Percentiles rank a stretch among this genome's conserved stretches.
Evolutionary conservation across 2,113 vertebrate species (phyloP).

Genomic region (Epinephelus fuscoguttatus): DNA sequence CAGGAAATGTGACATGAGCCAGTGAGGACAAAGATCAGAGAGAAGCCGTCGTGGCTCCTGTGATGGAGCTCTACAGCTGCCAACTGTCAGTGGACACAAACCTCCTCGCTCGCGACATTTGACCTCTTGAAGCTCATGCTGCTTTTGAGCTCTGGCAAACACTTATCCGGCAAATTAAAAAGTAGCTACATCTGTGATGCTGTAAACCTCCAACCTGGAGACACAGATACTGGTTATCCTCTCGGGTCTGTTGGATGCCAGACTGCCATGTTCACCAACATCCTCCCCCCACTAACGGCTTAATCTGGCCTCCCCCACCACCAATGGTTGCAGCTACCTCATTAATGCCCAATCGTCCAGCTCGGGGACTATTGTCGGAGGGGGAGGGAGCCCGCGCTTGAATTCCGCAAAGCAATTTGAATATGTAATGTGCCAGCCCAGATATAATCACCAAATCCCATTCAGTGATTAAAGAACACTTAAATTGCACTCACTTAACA

Average conservation of each 20-base stretch:
- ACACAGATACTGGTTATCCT: constrained; percentile 54
- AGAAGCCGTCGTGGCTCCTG: constrained; percentile 40
- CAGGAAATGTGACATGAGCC: constrained; percentile 67
- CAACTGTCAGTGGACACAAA: constrained; percentile 50
- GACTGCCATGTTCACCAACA: constrained; percentile 77
- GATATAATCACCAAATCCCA: constrained; percentile 83
- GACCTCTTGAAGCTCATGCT: constrained; percentile 49
- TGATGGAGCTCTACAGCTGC: constrained; percentile 61
- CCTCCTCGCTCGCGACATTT: constrained; percentile 10
- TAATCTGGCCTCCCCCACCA: constrained; percentile 82
- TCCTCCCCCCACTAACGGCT: constrained; percentile 80
- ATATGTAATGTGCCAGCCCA: constrained; percentile 81
- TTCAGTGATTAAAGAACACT: constrained; percentile 78
- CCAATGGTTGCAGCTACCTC: constrained; percentile 78
- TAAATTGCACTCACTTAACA: constrained; percentile 75
- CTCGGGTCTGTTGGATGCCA: constrained; percentile 54
- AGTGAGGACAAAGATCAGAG: constrained; percentile 52
- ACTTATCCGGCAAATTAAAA: neutral
- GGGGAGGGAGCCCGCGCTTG: constrained; percentile 70
- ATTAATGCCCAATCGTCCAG: constrained; percentile 84
- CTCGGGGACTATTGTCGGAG: constrained; percentile 73
- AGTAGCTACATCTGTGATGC: constrained; percentile 11
- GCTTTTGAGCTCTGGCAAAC: constrained; percentile 30
- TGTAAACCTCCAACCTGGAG: constrained; percentile 44
- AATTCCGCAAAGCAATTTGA: constrained; percentile 84